phyloP scores from a whole-genome alignment of 2,113 vertebrate genomes.

The Saiga tatarica region DNA sequence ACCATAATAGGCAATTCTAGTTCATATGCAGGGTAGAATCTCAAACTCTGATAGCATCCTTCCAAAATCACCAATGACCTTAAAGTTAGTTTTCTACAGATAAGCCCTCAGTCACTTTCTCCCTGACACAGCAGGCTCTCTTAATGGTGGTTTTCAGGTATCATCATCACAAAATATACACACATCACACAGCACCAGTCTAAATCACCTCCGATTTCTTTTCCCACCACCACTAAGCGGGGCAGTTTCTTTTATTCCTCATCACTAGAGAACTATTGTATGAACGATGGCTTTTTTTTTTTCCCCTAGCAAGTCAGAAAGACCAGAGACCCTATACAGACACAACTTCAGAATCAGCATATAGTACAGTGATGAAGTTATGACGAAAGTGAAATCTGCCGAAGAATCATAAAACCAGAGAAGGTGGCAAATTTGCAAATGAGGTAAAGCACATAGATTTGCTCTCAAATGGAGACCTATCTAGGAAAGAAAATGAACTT shows the following conservation, averaged over 20 bases:
- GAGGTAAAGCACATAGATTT: not conserved
- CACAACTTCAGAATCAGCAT: not conserved
- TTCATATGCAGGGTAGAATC: not conserved
- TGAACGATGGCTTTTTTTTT: not conserved
- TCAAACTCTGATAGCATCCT: not conserved
- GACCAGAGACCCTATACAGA: not conserved
- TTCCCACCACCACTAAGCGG: not conserved
- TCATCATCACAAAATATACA: not conserved
- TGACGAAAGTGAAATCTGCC: not conserved
- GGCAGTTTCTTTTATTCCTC: not conserved
- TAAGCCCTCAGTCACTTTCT: not conserved
- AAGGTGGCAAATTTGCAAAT: not conserved
- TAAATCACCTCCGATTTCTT: not conserved
- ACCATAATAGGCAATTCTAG: not conserved
- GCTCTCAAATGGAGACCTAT: slow-evolving; percentile 9
- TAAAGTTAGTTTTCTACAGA: not conserved
- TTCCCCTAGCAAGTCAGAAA: not conserved
- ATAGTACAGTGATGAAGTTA: not conserved
- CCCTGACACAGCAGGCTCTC: not conserved
- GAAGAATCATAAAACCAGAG: not conserved
- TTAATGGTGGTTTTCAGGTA: not conserved
- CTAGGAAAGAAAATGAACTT: slow-evolving; percentile 29
- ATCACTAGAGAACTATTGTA: not conserved
- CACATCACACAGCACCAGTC: not conserved
- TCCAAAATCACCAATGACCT: not conserved